phyloP scores from a whole-genome alignment of 2,888 invertebrate species.

The Agrilus mali region DNA sequence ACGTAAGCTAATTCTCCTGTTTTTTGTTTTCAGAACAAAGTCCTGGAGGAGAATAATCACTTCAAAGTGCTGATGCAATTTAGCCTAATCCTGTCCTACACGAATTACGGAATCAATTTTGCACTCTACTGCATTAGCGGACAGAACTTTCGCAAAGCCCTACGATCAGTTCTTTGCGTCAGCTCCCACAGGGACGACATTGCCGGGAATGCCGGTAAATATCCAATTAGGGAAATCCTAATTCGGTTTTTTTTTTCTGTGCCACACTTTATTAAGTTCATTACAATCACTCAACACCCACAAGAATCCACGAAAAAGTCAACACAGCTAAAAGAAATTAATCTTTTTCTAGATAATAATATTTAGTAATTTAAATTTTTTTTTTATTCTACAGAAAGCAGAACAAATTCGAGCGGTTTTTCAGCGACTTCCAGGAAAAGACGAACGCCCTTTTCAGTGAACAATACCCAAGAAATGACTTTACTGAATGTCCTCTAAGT shows the following conservation, averaged over 20 bases:
- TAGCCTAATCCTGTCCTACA: conserved; percentile 57
- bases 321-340: too few relatives aligned
- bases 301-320: not conserved
- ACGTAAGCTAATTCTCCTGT: not conserved
- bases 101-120: conserved; percentile 77
- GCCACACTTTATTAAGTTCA: too few relatives aligned
- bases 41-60: conserved; percentile 35
- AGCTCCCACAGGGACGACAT: not conserved
- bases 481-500: conserved; percentile 2
- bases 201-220: not conserved
- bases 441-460: conserved; percentile 6
- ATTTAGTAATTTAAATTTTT: too few relatives aligned
- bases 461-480: conserved; percentile 6
- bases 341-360: too few relatives aligned
- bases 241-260: too few relatives aligned
- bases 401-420: conserved; percentile 19
- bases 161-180: conserved; percentile 15
- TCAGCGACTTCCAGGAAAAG: conserved; percentile 15
- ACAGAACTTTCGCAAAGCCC: conserved; percentile 58
- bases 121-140: conserved; percentile 70
- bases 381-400: conserved; percentile 15
- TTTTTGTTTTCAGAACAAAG: conserved; percentile 26
- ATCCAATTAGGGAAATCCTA: too few relatives aligned
- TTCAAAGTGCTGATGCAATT: conserved; percentile 43
- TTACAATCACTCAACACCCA: too few relatives aligned